These are phyloP conservation scores for Ichneumoninae sp. DNA, from an alignment of 2,888 invertebrate genomes.

Conservation along the genomic window DNA sequence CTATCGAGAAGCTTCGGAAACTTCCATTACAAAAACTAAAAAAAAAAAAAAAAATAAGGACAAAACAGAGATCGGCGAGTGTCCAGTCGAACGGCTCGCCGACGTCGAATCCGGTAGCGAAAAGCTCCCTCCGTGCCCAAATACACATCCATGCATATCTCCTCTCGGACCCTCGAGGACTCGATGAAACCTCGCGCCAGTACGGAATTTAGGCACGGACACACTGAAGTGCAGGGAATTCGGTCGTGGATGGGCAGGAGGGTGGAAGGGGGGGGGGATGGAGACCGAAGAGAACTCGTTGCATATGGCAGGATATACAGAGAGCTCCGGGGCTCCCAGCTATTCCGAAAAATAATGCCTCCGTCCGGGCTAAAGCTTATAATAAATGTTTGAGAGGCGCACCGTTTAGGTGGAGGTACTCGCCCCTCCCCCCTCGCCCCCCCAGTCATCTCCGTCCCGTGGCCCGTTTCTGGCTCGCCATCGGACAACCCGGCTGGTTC, in stretches of 20 bases:
- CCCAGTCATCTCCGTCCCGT: constrained; percentile 56
- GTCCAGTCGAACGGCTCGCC: constrained; percentile 53
- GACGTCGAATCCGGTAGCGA: constrained; percentile 51
- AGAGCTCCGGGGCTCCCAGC: constrained; percentile 49
- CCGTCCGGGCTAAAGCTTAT: constrained; percentile 77
- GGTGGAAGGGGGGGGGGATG: neutral
- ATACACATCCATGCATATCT: constrained; percentile 24
- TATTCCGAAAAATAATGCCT: constrained; percentile 71
- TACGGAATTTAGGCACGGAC: constrained; percentile 55
- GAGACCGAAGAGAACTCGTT: neutral
- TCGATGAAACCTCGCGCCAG: constrained; percentile 59
- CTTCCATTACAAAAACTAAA: constrained; percentile 56
- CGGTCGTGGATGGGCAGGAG: constrained; percentile 55
- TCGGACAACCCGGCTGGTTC: constrained; percentile 60
- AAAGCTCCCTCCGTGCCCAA: constrained; percentile 34
- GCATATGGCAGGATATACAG: constrained; percentile 26
- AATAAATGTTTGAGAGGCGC: constrained; percentile 80
- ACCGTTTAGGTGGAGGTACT: constrained; percentile 64
- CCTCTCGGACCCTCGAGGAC: constrained; percentile 61
- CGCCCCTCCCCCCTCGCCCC: constrained; percentile 22
- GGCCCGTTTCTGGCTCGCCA: constrained; percentile 50
- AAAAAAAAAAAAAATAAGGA: constrained; percentile 24
- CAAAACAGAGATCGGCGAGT: constrained; percentile 46
- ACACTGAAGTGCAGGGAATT: constrained; percentile 27
- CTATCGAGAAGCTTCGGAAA: constrained; percentile 59